Evolutionary conservation across 2,113 vertebrate species (phyloP), one percentile per base, ranked within the genome.

Genomic region (Silurus glanis): DNA sequence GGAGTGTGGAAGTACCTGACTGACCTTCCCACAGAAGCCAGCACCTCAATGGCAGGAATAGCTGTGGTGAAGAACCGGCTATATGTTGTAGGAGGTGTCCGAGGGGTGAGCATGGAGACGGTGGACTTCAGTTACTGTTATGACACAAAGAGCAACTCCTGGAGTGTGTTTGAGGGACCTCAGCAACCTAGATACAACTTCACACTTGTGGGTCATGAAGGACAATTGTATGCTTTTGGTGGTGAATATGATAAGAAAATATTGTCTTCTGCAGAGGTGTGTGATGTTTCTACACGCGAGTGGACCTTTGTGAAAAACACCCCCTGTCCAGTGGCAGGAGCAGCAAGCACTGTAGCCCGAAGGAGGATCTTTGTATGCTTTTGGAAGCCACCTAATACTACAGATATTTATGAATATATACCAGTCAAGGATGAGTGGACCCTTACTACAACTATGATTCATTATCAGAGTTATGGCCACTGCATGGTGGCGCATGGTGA

Each of bases 401-500:
- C 97, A 0, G 90, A 97, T 4, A 95, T 99, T 28, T 97, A 96
- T 0, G 96, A 98, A 87, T 99, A 98, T 0, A 23, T 92, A 6
- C 93, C 90, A 0, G 87, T 0, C 12, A 90, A 21, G 3, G 96
- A 99, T 0, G 55, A 47, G 0, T 98, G 97, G 98, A 93, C 91
- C 8, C 93, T 95, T 0, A 83, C 94, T 86, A 96, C 98, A 0
- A 96, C 97, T 4, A 93, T 98, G 91, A 95, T 94, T 81, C 91
- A 93, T 76, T 90, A 93, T 4, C 97, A 97, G 90, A 99, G 98
- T 92, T 99, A 99, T 0, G 98, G 98, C 25, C 98, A 99, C 89
- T 97, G 95, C 88, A 99, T 99, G 98, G 97, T 97, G 74, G 96
- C 97, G 5, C 98, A 99, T 82, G 92, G 95, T 0, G 96, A 99